Evolutionary conservation across 2,797 vertebrate species (phyloP).

Genomic region (Myotis pilosus): DNA sequence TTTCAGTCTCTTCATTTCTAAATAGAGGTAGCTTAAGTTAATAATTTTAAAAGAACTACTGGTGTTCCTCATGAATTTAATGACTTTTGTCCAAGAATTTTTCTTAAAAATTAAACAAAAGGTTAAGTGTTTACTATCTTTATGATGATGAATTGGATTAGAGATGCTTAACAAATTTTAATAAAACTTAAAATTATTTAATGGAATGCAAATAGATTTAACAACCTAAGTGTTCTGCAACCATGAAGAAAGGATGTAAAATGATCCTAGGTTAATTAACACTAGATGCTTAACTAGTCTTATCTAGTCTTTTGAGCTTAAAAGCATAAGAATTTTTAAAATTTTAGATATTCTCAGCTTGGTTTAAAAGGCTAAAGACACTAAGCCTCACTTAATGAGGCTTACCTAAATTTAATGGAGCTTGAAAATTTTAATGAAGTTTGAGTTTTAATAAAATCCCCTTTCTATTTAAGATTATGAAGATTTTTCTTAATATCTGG

Average conservation of each 20-base stretch:
- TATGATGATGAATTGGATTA: constrained; percentile 53
- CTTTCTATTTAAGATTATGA: constrained; percentile 25
- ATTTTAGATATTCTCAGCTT: constrained; percentile 40
- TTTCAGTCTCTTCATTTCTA: background rate
- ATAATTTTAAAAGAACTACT: constrained; percentile 33
- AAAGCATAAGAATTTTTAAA: constrained; percentile 43
- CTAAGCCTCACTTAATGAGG: constrained; percentile 57
- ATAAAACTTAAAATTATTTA: constrained; percentile 57
- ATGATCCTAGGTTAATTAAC: constrained; percentile 49
- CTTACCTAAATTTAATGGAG: constrained; percentile 55
- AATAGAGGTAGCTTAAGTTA: background rate
- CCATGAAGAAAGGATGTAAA: constrained; percentile 44
- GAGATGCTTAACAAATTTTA: constrained; percentile 48
- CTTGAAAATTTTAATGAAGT: constrained; percentile 60
- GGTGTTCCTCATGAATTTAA: background rate
- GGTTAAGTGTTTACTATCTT: constrained; percentile 38
- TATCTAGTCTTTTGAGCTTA: constrained; percentile 46
- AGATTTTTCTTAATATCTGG: constrained; percentile 23
- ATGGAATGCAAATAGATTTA: constrained; percentile 51
- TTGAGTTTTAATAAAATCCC: constrained; percentile 45
- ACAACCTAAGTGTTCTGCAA: constrained; percentile 33
- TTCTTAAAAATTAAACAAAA: constrained; percentile 35
- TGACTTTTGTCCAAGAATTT: constrained; percentile 18
- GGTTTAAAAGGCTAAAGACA: constrained; percentile 34
- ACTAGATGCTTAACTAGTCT: constrained; percentile 49